These are phyloP conservation scores for Aurelia sp. DNA, from an alignment of 30 jellyfish, hydroid and myxozoan species.

Conservation along the genomic window DNA sequence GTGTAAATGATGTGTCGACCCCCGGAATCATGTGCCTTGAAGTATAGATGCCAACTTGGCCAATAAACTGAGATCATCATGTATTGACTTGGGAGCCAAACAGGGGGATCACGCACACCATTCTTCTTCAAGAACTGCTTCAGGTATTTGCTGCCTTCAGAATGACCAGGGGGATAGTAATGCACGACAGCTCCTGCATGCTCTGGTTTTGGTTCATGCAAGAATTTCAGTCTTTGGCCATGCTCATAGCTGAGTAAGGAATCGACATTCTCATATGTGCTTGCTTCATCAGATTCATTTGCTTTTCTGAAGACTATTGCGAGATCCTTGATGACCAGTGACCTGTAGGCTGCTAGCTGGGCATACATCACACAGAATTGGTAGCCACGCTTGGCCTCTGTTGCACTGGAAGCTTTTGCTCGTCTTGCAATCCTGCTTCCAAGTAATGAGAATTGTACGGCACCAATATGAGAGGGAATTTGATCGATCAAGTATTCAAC, in stretches of 20 bases:
- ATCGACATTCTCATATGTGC: no score
- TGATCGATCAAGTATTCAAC: conserved; percentile 19
- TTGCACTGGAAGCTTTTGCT: conserved; percentile 2
- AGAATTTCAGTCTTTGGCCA: neutral
- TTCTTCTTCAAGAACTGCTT: conserved; percentile 4
- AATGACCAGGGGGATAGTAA: conserved; percentile 36
- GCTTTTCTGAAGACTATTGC: conserved; percentile 2
- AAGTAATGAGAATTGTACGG: conserved; percentile 11
- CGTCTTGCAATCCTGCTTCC: conserved; percentile 15
- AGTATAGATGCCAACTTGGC: conserved; percentile 24
- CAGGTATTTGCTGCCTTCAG: conserved; percentile 3
- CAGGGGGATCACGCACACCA: neutral
- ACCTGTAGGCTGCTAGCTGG: conserved; percentile 28
- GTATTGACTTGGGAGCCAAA: conserved; percentile 15
- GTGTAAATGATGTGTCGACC: neutral
- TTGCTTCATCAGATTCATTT: no score
- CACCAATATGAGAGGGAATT: conserved; percentile 36
- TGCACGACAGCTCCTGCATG: conserved; percentile 36
- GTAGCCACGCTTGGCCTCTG: conserved; percentile 36
- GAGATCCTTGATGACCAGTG: conserved; percentile 15
- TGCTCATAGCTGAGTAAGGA: no score
- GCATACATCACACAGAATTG: conserved; percentile 19
- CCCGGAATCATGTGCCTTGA: neutral
- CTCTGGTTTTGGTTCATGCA: conserved; percentile 14
- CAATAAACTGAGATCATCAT: conserved; percentile 18